Percentiles rank a stretch among this genome's conserved stretches.
phyloP scores from a whole-genome alignment of 2,113 vertebrate genomes.

The Sigmodon hispidus region DNA sequence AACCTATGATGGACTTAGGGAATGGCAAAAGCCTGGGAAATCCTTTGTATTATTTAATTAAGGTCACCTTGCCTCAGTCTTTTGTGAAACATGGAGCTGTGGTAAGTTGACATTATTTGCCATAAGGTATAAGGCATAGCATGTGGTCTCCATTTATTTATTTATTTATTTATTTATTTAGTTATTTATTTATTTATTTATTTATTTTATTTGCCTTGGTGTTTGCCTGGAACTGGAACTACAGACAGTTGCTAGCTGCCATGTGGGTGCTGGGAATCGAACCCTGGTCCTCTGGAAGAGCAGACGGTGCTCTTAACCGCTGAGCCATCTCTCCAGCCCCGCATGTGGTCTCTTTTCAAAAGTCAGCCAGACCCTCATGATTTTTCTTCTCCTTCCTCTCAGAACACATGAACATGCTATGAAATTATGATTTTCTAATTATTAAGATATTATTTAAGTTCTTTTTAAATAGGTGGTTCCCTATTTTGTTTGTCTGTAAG shows the following conservation, averaged over 20 bases:
- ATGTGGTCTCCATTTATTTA: background rate
- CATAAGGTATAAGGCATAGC: background rate
- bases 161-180: no score
- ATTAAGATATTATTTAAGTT: conserved; percentile 6
- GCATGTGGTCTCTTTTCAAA: background rate
- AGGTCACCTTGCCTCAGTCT: background rate
- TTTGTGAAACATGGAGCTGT: background rate
- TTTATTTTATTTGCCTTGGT: no score
- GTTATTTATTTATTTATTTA: no score
- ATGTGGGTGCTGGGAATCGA: no score
- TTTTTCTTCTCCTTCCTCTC: conserved; percentile 21
- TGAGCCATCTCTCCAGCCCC: no score
- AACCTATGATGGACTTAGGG: background rate
- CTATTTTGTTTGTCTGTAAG: background rate
- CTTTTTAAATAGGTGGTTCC: background rate
- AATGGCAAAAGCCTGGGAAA: background rate
- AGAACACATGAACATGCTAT: background rate
- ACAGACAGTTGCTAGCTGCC: no score
- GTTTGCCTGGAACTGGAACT: no score
- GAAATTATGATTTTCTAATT: background rate
- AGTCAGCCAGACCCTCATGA: background rate
- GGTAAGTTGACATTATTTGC: background rate
- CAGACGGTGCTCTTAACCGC: no score
- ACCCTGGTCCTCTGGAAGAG: no score
- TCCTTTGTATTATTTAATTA: conserved; percentile 41